Evolutionary conservation across 2,888 invertebrate genomes (phyloP), one percentile per base, ranked within the genome.

Genomic region (Hybos culiciformis): DNA sequence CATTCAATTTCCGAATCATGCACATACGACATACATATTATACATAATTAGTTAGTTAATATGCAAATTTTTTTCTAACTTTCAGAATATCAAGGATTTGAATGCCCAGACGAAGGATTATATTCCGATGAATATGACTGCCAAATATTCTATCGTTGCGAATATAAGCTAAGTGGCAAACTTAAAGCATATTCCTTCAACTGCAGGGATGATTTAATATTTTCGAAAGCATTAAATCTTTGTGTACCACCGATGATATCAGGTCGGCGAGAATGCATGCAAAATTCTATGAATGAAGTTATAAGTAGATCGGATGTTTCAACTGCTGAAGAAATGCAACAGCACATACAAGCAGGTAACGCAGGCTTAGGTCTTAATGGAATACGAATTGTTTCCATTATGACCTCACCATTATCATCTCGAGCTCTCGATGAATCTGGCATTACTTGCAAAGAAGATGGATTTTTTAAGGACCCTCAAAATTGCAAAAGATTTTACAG

Each of bases 401-500:
- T 60, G 44, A 62, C 62, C 50, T 57, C 63, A 52, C 7, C 26
- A 7, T n/a, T n/a, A n/a, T 55, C 61, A 41, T 54, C 56, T 36
- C 56, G 62, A 23, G 55, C 61, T 20, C 53, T 55, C 7, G 54
- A 54, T 48, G 48, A 48, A 38, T 48, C 43, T 31, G 14, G 15
- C 11, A 60, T 63, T 46, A 54, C 57, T 40, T 83, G 83, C 56
- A 66, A 61, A n/a, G 60, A 66, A 49, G 79, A 81, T 58, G 86
- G 86, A 39, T 86, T 82, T 60, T 72, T 78, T 55, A 74, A 77
- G 12, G 77, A 85, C 60, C 68, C 71, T 31, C 66, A 66, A 34
- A 73, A 84, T 55, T 86, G 85, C 56, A 75, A 70, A 46, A 81
- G 78, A 58, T 86, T 85, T 66, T 83, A 82, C 58, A 72, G 84